phyloP scores from a whole-genome alignment of 2,888 invertebrate species.

The Odontothrips loti region DNA sequence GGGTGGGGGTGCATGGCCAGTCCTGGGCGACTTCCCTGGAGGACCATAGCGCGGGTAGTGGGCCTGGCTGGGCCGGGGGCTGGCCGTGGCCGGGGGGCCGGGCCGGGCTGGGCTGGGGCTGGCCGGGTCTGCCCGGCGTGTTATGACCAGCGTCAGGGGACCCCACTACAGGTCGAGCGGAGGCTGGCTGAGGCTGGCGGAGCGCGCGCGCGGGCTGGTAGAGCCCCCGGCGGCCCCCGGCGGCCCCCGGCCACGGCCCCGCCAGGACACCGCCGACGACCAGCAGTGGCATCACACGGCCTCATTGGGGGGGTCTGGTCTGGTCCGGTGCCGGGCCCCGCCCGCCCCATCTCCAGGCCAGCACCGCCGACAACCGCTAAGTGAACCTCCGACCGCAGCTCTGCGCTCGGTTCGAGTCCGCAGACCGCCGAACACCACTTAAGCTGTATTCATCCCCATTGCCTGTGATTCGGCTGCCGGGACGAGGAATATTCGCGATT shows the following conservation, averaged over 20 bases:
- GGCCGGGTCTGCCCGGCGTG: constrained; percentile 10
- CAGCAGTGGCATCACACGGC: background rate
- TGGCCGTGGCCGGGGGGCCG: background rate
- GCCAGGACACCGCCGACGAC: too few relatives aligned
- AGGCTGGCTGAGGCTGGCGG: background rate
- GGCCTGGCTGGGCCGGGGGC: background rate
- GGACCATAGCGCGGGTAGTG: constrained; percentile 18
- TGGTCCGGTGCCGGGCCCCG: background rate
- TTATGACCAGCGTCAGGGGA: constrained; percentile 22
- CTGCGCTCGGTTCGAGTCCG: background rate
- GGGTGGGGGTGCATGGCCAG: background rate
- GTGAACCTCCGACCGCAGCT: background rate
- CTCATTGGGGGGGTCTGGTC: background rate
- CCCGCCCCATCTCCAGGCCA: background rate
- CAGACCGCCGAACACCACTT: background rate
- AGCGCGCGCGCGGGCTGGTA: too few relatives aligned
- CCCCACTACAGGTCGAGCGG: constrained; percentile 22
- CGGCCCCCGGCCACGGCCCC: background rate
- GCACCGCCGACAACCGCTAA: background rate
- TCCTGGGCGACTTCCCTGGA: constrained; percentile 21
- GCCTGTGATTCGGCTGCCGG: too few relatives aligned
- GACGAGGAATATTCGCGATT: too few relatives aligned
- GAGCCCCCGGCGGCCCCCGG: background rate
- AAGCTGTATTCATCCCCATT: too few relatives aligned
- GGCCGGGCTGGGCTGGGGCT: background rate